Evolutionary conservation across 2,888 invertebrate genomes (phyloP), one percentile per base, ranked within the genome.

Genomic region (Tipula vernalis): DNA sequence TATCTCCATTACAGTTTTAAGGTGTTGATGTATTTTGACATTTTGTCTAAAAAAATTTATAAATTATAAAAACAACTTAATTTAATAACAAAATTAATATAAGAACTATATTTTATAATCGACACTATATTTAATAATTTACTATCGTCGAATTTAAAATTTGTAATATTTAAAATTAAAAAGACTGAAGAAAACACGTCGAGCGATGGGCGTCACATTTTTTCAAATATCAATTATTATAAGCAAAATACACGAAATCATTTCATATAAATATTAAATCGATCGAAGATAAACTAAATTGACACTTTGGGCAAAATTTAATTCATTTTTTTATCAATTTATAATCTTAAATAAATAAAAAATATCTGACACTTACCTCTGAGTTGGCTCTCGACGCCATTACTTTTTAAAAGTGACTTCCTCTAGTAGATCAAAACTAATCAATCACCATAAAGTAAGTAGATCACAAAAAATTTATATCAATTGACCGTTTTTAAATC

Each of bases 371-470:
- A 86, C 86, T 86, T 44, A 86, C 86, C 47, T 86, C 86, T 44
- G 86, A 86, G 42, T 51, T 44, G 86, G 86, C 44, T 86, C 44
- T 86, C 47, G 44, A 86, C 86, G 86, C 86, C 86, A 86, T 86
- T 47, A 47, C 47, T n/a, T n/a, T n/a, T n/a, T n/a, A n/a, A n/a
- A n/a, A n/a, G n/a, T n/a, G 28, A 28, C 2, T 28, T 28, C 28
- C 28, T 28, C 28, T 28, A 28, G 28, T 28, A 28, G 28, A 28
- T 28, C 28, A 28, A 28, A 28, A 28, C 28, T 28, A 28, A 28
- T 28, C 28, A 28, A 28, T 28, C 28, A 28, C 28, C 28, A 28
- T 28, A 28, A 28, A 28, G 28, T 1, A 28, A 28, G 28, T 1
- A 28, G 28, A 28, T 28, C 28, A 28, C 28, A 28, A 28, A 28